Evolutionary conservation across 1,140 invertebrate genomes (phyloP), one percentile per base, ranked within the genome.

Genomic region (Lepidurus packardi): DNA sequence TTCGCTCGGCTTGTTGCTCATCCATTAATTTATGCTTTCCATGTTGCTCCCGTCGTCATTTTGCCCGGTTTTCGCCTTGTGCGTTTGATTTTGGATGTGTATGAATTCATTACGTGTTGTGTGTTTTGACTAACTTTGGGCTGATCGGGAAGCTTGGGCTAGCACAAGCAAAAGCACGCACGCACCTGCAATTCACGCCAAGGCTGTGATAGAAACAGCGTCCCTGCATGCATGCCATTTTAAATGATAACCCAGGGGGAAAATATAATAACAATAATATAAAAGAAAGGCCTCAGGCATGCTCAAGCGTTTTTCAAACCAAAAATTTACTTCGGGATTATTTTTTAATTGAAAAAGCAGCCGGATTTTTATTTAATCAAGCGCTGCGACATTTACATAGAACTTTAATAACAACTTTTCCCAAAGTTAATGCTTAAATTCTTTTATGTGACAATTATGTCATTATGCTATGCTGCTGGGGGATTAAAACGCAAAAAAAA

Each of bases 171-270:
- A 65, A 65, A 65, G 53, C 53, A 65, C 34, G 53, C 53, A 65
- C 53, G 53, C 53, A 65, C 53, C 53, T 65, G 53, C 53, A 65
- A 65, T 65, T 65, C 53, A 65, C 53, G 53, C 53, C 21, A 65
- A 65, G n/a, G 53, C 53, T 65, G 16, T 65, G 21, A n/a, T 65
- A 65, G 21, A n/a, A 65, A 65, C 53, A 65, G 53, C 53, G n/a
- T 65, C 53, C 7, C 16, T 21, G 53, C 13, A 65, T 65, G 53
- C 53, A 65, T 65, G 53, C 53, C 53, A 65, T 16, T 65, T 65
- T 13, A 65, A 21, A 65, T 65, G 10, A 65, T 34, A 34, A 13
- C 53, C 53, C 53, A n/a, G 53, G 13, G 13, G 13, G n/a, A 16
- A 16, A 65, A 21, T n/a, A 3, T n/a, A 65, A n/a, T 65, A n/a